A percentile compares a stretch with the other conserved stretches of the same genome.
Evolutionary conservation across 2,797 vertebrate species (phyloP).

Genomic region (Leptoclinus maculatus): DNA sequence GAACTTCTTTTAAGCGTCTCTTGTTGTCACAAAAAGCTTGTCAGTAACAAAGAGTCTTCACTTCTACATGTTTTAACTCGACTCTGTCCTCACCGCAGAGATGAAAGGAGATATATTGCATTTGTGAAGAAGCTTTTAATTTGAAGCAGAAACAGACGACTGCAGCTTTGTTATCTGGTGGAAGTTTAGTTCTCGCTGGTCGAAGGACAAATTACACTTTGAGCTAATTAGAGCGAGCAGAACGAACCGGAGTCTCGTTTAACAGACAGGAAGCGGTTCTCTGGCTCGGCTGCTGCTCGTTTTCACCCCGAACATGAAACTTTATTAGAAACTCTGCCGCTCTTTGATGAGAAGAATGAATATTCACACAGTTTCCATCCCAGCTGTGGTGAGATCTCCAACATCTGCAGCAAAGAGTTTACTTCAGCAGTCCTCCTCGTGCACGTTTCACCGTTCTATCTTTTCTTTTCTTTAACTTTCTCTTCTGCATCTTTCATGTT

Average conservation of each 20-base stretch:
- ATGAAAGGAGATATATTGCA: neutral
- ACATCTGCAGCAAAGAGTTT: neutral
- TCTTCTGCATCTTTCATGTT: too few species aligned
- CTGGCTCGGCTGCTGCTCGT: neutral
- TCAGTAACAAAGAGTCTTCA: too few species aligned
- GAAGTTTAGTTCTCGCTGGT: constrained; percentile 10
- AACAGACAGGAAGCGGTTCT: constrained; percentile 43
- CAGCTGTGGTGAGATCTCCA: constrained; percentile 24
- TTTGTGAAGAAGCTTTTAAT: constrained; percentile 4
- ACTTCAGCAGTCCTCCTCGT: too few species aligned
- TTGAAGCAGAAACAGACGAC: constrained; percentile 6
- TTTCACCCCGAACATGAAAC: constrained; percentile 36
- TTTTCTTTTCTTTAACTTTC: too few species aligned
- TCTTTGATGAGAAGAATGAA: constrained; percentile 36
- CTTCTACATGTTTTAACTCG: neutral
- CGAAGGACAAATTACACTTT: constrained; percentile 53
- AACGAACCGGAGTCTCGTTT: constrained; percentile 34
- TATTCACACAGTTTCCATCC: constrained; percentile 57
- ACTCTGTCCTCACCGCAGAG: neutral
- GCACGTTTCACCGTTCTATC: too few species aligned
- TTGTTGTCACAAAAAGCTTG: too few species aligned
- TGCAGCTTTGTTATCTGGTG: neutral
- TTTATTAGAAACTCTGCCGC: constrained; percentile 44
- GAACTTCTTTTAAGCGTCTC: too few species aligned
- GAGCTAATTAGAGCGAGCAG: constrained; percentile 31